A percentile compares a stretch with the other conserved stretches of the same genome.
Evolutionary conservation across 2,888 invertebrate genomes (phyloP).

Genomic region (Laothoe populi): DNA sequence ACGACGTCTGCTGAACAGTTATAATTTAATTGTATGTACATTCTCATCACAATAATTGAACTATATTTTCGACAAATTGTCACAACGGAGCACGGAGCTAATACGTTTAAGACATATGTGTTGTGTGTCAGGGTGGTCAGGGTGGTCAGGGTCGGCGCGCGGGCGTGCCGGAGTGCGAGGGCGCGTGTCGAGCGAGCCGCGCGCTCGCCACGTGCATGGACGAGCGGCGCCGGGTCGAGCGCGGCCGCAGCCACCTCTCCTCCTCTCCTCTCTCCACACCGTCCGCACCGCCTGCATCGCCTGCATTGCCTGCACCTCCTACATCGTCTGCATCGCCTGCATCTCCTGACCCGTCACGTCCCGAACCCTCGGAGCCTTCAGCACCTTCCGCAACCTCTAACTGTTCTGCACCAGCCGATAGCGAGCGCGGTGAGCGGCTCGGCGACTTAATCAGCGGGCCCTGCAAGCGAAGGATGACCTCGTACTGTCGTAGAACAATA

Average conservation of each 20-base stretch:
- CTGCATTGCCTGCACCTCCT: too few species aligned
- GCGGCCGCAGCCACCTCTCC: constrained; percentile 36
- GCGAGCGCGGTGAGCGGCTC: constrained; percentile 33
- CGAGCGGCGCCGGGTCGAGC: constrained; percentile 57
- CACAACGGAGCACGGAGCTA: too few species aligned
- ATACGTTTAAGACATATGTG: too few species aligned
- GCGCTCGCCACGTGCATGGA: constrained; percentile 72
- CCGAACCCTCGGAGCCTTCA: constrained; percentile 29
- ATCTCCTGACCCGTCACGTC: constrained; percentile 20
- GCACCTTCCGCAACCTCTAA: constrained; percentile 30
- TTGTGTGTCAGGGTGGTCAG: neutral
- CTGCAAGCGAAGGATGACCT: constrained; percentile 36
- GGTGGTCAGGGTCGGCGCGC: constrained; percentile 25
- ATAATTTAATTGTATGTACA: too few species aligned
- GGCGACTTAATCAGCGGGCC: constrained; percentile 51
- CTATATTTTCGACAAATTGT: too few species aligned
- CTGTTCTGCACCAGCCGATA: too few species aligned
- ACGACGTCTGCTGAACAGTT: too few species aligned
- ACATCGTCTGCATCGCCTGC: constrained; percentile 29
- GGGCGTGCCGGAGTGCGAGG: constrained; percentile 40
- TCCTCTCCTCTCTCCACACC: constrained; percentile 33
- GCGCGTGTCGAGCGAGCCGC: constrained; percentile 64
- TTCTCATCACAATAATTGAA: too few species aligned
- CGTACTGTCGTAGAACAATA: neutral
- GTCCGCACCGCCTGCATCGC: constrained; percentile 24